Evolutionary conservation across 2,113 vertebrate genomes (phyloP), one percentile per base, ranked within the genome.

Genomic region (Pholis gunnellus): DNA sequence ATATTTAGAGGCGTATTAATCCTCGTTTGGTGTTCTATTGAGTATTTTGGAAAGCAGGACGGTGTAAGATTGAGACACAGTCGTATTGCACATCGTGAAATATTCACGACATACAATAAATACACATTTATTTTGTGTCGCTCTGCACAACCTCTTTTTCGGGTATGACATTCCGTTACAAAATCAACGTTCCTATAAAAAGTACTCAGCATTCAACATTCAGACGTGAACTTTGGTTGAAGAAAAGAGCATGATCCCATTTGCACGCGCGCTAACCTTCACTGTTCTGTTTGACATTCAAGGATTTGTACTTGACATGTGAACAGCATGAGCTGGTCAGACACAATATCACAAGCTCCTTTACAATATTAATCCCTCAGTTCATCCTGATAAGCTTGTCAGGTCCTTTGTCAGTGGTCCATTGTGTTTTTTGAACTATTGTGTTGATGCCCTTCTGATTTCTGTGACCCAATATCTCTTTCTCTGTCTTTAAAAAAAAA

Each of bases 401-500:
- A 17, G 48, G 48, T 22, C 72, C 6, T 48, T 20, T 50, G 48
- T 50, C 7, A 8, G 48, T 2, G 0, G 18, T 10, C 60, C 18
- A 8, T 73, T 67, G 69, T 74, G 54, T 69, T 27, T 61, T 36
- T 18, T 20, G 8, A 61, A 34, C 4, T 8, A 29, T 66, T 14
- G 6, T 54, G 59, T 20, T 31, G 76, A 65, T 65, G 70, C 25
- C 67, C 20, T 79, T 79, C 38, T 54, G 11, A 64, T 42, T 61
- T 56, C 67, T 65, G 73, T 27, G 81, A 71, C 56, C 75, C n/a
- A 6, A 22, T 36, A 13, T 40, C 59, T 70, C 50, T 83, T 22
- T 29, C 3, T 40, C 46, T 18, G 46, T 48, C 17, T 48, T 6
- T 2, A 20, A 20, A 48, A 22, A 52, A 54, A 48, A 48, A 15